phyloP scores from a whole-genome alignment of 53 echinoderm and acorn worm genomes.

The Astropecten irregularis region DNA sequence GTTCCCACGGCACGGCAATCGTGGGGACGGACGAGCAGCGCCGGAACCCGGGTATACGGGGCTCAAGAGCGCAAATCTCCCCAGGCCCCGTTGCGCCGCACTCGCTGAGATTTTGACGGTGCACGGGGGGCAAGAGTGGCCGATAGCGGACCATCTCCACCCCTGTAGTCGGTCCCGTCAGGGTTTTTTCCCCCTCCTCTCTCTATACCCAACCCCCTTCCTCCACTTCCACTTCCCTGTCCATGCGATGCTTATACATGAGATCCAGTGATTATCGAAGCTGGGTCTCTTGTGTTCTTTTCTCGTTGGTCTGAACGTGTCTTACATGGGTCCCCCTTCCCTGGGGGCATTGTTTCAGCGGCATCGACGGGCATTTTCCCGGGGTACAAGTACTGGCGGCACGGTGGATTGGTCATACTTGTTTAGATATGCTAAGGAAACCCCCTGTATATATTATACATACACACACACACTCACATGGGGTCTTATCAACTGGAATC shows the following conservation, averaged over 20 bases:
- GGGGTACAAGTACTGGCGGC: too few species aligned
- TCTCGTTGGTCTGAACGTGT: conserved; percentile 7
- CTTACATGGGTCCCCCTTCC: not conserved
- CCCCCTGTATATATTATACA: conserved; percentile 3
- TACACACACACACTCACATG: not conserved
- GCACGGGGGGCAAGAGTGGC: too few species aligned
- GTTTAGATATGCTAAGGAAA: conserved; percentile 40
- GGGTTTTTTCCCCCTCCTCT: not conserved
- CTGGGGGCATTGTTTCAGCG: conserved; percentile 37
- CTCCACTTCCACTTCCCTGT: too few species aligned
- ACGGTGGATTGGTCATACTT: too few species aligned
- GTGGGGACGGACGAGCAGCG: not conserved
- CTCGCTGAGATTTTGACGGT: conserved; percentile 1
- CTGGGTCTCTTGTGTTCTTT: too few species aligned
- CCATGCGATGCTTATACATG: too few species aligned
- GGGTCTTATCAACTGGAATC: not conserved
- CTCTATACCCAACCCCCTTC: not conserved
- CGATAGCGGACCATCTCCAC: conserved; percentile 33
- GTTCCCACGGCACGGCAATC: conserved; percentile 46
- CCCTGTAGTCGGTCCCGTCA: not conserved
- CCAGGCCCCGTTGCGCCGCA: conserved; percentile 16
- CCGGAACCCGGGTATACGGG: conserved; percentile 8
- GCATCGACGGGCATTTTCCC: not conserved
- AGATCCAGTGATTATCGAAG: not conserved
- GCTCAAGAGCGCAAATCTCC: conserved; percentile 39